Percentiles rank a stretch among this genome's conserved stretches.
These are phyloP conservation scores for Dreissena rostriformis DNA, from an alignment of 1,140 invertebrate genomes.

Conservation along the genomic window DNA sequence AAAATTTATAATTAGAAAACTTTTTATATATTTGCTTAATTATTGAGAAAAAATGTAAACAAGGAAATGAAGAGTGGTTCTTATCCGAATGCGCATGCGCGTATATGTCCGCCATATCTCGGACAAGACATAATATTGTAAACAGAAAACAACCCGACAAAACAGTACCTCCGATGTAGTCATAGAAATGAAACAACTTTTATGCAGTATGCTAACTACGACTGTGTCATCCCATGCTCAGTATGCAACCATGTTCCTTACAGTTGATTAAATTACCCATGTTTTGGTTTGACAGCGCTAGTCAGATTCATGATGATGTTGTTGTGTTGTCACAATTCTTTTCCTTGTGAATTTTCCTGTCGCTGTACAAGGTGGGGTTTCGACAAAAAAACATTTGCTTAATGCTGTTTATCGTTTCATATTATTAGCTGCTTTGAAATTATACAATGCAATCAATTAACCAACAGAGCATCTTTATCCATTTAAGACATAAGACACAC, in stretches of 20 bases:
- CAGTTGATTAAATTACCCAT: neutral
- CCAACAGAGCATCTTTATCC: no score
- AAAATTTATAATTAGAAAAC: neutral
- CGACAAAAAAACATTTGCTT: no score
- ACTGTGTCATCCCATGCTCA: neutral
- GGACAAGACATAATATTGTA: conserved; percentile 6
- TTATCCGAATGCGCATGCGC: conserved; percentile 29
- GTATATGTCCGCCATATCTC: conserved; percentile 37
- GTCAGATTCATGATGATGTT: conserved; percentile 1
- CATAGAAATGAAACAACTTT: neutral
- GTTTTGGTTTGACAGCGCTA: neutral
- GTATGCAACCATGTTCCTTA: neutral
- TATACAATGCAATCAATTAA: no score
- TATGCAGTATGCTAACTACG: neutral
- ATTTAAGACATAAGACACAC: no score
- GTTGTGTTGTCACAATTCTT: no score
- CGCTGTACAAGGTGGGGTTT: no score
- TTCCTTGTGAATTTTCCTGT: no score
- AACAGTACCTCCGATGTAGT: neutral
- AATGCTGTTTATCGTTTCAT: no score
- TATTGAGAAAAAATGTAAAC: neutral
- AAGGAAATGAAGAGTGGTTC: neutral
- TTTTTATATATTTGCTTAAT: neutral
- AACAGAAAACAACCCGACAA: conserved; percentile 9
- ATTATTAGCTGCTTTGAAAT: no score